Evolutionary conservation across 2,113 vertebrate genomes (phyloP), one percentile per base, ranked within the genome.

Genomic region (Sylvilagus bachmani): DNA sequence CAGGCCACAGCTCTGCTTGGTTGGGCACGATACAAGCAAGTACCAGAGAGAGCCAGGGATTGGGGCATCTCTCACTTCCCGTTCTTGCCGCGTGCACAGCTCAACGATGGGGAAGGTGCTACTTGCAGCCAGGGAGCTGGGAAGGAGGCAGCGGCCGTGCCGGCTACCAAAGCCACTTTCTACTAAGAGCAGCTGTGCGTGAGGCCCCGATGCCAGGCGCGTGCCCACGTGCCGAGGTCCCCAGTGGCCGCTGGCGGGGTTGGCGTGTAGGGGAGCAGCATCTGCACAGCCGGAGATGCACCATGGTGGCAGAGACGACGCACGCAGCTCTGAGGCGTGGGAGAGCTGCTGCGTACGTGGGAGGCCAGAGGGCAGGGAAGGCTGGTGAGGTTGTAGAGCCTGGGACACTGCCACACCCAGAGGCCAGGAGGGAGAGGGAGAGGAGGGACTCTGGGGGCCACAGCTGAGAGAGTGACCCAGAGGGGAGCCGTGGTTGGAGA

Each of bases 191-290:
- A 70, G 71, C n/a, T 25, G 22, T 33, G 33, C 64, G 10, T 44
- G 79, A 77, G 36, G 51, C 44, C 44, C 44, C 44, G 6, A 44
- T 6, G 44, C 44, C 44, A 44, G 44, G 44, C 6, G 44, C 44
- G 44, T 13, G 16, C 51, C 10, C 6, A 7, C 44, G 44, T 13
- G 16, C 51, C 10, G 13, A 55, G 36, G 61, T 49, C 62, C 77
- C 27, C 1, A 5, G 31, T 13, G 17, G 71, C 85, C 9, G 3
- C 81, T 0, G 53, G 0, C 3, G 3, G 33, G 24, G 38, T 4
- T 31, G 61, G 61, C 38, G 69, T 38, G 69, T 36, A 13, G 11
- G 29, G 69, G 24, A 53, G 7, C 62, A 17, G 27, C 7, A 14
- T 90, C 55, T 69, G 1, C 61, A 11, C 10, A 5, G n/a, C 74